Conservation (phyloP, 2,113 vertebrate genomes). For the Amphilophus citrinellus region DNA sequence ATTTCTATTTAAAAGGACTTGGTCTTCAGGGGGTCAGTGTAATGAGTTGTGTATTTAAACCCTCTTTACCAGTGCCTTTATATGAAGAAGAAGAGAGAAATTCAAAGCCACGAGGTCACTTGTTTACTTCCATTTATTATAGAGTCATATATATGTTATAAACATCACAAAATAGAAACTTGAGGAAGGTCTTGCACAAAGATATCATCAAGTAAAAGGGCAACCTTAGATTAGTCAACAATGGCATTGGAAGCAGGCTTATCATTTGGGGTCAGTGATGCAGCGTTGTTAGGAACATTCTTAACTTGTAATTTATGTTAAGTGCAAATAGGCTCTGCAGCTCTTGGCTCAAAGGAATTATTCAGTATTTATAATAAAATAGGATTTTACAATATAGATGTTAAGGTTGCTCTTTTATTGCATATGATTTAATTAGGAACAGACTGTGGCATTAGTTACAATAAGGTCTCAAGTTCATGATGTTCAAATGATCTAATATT, state of each 20-base stretch:
- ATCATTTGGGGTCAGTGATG: slow-evolving; percentile 61
- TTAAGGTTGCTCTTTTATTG: slow-evolving; percentile 80
- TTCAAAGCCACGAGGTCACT: slow-evolving; percentile 37
- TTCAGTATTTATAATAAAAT: slow-evolving; percentile 69
- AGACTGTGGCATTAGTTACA: slow-evolving; percentile 64
- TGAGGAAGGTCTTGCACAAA: slow-evolving; percentile 75
- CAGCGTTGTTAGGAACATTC: slow-evolving; percentile 68
- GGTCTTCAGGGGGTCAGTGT: too few species aligned
- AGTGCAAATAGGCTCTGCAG: slow-evolving; percentile 73
- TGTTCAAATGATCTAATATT: slow-evolving; percentile 63
- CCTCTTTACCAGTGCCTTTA: not conserved
- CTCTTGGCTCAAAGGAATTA: slow-evolving; percentile 54
- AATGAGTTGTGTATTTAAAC: not conserved
- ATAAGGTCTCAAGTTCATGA: slow-evolving; percentile 61
- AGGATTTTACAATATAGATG: slow-evolving; percentile 54
- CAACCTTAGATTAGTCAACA: slow-evolving; percentile 72
- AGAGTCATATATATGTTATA: slow-evolving; percentile 76
- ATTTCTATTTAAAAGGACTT: too few species aligned
- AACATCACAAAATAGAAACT: slow-evolving; percentile 83
- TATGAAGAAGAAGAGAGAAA: slow-evolving; percentile 1
- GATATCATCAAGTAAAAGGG: slow-evolving; percentile 75
- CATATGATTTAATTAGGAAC: slow-evolving; percentile 75
- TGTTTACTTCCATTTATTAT: slow-evolving; percentile 77
- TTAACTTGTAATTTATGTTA: slow-evolving; percentile 55
- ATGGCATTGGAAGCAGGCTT: slow-evolving; percentile 65